A percentile compares a stretch with the other conserved stretches of the same genome.
Evolutionary conservation across 1,140 invertebrate species (phyloP).

Genomic region (Drosophila burlai): DNA sequence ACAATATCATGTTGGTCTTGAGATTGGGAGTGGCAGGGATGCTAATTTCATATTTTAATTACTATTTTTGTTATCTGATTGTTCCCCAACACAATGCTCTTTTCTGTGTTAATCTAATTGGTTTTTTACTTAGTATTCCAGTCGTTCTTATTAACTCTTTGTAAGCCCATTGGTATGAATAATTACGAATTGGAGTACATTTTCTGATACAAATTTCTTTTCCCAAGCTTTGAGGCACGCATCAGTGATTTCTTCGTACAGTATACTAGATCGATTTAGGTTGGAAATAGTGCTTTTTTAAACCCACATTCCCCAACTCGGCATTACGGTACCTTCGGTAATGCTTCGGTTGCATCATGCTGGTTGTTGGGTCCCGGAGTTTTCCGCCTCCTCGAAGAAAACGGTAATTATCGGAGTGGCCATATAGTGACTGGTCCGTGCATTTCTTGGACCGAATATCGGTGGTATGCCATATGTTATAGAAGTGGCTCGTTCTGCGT

Average conservation of each 20-base stretch:
- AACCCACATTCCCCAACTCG: conserved; percentile 21
- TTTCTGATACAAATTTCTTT: conserved; percentile 25
- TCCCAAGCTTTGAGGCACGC: conserved; percentile 18
- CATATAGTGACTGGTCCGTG: conserved; percentile 34
- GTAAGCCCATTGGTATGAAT: background rate
- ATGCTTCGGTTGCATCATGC: conserved; percentile 55
- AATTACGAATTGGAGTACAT: background rate
- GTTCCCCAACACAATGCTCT: conserved; percentile 4
- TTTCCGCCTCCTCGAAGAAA: conserved; percentile 18
- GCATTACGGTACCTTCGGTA: conserved; percentile 41
- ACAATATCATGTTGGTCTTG: conserved; percentile 19
- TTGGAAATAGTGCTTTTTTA: conserved; percentile 24
- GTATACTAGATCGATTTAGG: conserved; percentile 28
- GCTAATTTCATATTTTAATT: conserved; percentile 18
- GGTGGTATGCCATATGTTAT: conserved; percentile 48
- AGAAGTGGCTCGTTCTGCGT: conserved; percentile 41
- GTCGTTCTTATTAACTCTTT: background rate
- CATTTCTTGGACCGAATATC: conserved; percentile 62
- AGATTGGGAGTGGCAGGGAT: conserved; percentile 14
- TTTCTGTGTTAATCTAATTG: conserved; percentile 11
- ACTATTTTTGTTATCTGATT: conserved; percentile 24
- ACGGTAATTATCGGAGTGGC: conserved; percentile 40
- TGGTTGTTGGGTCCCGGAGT: conserved; percentile 18
- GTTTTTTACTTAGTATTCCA: background rate
- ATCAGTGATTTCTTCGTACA: conserved; percentile 17